Percentiles rank a stretch among this genome's conserved stretches.
Evolutionary conservation across 2,888 invertebrate genomes (phyloP).

Genomic region (Aromia moschata): DNA sequence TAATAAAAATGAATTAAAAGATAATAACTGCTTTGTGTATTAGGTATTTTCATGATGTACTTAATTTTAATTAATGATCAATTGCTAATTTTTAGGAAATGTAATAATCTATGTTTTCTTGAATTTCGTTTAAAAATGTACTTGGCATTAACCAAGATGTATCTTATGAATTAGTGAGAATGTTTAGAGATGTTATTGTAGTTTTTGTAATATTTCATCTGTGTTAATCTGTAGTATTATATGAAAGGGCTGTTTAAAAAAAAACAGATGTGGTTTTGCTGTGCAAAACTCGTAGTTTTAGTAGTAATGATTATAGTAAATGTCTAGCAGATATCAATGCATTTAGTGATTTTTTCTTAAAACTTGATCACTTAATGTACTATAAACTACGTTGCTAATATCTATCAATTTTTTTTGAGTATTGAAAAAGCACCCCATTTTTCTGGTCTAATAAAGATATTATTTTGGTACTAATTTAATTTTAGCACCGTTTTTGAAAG

Average conservation of each 20-base stretch:
- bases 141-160: slow-evolving; percentile 10
- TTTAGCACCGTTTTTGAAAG: too few relatives aligned
- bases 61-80: slow-evolving; percentile 10
- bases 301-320: slow-evolving; percentile 9
- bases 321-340: background rate
- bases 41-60: too few relatives aligned
- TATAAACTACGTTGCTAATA: too few relatives aligned
- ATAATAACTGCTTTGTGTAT: too few relatives aligned
- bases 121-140: slow-evolving; percentile 5
- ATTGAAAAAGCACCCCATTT: too few relatives aligned
- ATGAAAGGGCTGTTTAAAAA: slow-evolving; percentile 21
- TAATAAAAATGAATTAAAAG: too few relatives aligned
- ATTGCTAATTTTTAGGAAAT: slow-evolving; percentile 14
- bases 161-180: slow-evolving; percentile 42
- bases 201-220: slow-evolving; percentile 43
- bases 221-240: slow-evolving; percentile 37
- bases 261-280: slow-evolving; percentile 13
- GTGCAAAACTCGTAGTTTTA: slow-evolving; percentile 15
- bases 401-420: too few relatives aligned
- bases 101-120: slow-evolving; percentile 1
- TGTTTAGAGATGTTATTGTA: slow-evolving; percentile 37
- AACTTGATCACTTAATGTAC: too few relatives aligned
- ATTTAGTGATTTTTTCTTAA: too few relatives aligned
- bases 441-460: too few relatives aligned
- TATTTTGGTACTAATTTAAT: too few relatives aligned